phyloP scores from a whole-genome alignment of 2,113 vertebrate genomes.

The Maccullochella peelii region DNA sequence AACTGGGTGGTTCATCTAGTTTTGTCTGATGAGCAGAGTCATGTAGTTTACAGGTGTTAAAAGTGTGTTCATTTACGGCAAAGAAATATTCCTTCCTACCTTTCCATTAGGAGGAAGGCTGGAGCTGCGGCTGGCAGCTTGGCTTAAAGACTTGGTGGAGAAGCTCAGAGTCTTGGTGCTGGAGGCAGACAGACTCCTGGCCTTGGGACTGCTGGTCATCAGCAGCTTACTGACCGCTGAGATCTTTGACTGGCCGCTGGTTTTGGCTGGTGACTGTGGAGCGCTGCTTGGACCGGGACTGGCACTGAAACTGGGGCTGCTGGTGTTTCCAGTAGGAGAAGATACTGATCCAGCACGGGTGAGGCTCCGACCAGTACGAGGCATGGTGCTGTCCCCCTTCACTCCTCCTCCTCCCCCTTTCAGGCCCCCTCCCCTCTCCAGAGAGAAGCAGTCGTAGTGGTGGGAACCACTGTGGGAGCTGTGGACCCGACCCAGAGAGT shows the following conservation, averaged over 20 bases:
- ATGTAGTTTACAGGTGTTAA: background rate
- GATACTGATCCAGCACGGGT: slow-evolving; percentile 86
- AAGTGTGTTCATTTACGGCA: background rate
- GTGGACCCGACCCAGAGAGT: slow-evolving; percentile 89
- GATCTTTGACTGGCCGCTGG: slow-evolving; percentile 89
- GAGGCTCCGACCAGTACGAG: slow-evolving; percentile 89
- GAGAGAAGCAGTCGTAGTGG: slow-evolving; percentile 93
- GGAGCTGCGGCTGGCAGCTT: slow-evolving; percentile 90
- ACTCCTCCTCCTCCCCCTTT: slow-evolving; percentile 78
- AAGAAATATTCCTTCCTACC: slow-evolving; percentile 66
- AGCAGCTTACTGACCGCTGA: slow-evolving; percentile 97
- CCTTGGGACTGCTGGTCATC: slow-evolving; percentile 93
- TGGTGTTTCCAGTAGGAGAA: slow-evolving; percentile 67
- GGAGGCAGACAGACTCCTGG: slow-evolving; percentile 91
- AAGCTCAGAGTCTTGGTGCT: slow-evolving; percentile 96
- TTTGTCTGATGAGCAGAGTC: background rate
- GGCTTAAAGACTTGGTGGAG: slow-evolving; percentile 96
- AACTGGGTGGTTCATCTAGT: background rate
- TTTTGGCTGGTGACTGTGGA: slow-evolving; percentile 89
- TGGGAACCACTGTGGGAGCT: slow-evolving; percentile 63
- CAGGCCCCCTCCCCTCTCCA: slow-evolving; percentile 93
- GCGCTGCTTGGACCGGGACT: slow-evolving; percentile 69
- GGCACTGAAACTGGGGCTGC: slow-evolving; percentile 45
- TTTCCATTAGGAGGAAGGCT: slow-evolving; percentile 90
- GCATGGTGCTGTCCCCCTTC: slow-evolving; percentile 91